Evolutionary conservation across 1,140 invertebrate genomes (phyloP).

Genomic region (Steinernema khuongi): DNA sequence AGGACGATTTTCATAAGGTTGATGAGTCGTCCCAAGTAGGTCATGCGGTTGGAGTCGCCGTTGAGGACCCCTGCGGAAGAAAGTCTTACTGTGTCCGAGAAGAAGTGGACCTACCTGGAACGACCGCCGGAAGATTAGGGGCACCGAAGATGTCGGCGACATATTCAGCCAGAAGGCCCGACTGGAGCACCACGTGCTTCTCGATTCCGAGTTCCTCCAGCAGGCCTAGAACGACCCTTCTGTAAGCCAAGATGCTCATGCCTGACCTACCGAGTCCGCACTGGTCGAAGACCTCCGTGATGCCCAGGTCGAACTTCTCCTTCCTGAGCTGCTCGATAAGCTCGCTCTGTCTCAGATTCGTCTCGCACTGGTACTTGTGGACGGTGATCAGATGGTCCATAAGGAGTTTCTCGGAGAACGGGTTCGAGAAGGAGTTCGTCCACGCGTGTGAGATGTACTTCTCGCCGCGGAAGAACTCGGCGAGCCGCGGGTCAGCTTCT

Average conservation of each 20-base stretch:
- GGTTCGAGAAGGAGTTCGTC: no score
- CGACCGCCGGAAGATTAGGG: not conserved
- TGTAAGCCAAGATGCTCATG: not conserved
- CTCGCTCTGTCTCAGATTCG: not conserved
- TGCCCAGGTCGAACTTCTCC: not conserved
- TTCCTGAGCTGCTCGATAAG: not conserved
- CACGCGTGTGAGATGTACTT: no score
- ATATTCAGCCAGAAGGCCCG: not conserved
- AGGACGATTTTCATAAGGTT: constrained; percentile 13
- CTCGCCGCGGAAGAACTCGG: no score
- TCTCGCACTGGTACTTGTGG: not conserved
- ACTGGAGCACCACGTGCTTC: not conserved
- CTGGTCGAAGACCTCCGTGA: not conserved
- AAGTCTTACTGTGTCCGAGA: not conserved
- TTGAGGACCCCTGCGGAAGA: not conserved
- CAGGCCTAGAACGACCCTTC: constrained; percentile 14
- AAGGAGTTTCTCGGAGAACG: no score
- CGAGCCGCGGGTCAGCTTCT: no score
- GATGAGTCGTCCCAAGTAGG: constrained; percentile 19
- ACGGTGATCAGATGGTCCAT: not conserved
- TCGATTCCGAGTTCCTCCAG: constrained; percentile 20
- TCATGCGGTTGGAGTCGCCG: constrained; percentile 17
- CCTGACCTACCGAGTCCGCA: not conserved
- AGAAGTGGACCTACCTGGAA: not conserved
- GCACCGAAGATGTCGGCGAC: not conserved